These are phyloP conservation scores for Zenarchopterus dispar DNA, from an alignment of 2,797 vertebrate genomes.

Conservation along the genomic window DNA sequence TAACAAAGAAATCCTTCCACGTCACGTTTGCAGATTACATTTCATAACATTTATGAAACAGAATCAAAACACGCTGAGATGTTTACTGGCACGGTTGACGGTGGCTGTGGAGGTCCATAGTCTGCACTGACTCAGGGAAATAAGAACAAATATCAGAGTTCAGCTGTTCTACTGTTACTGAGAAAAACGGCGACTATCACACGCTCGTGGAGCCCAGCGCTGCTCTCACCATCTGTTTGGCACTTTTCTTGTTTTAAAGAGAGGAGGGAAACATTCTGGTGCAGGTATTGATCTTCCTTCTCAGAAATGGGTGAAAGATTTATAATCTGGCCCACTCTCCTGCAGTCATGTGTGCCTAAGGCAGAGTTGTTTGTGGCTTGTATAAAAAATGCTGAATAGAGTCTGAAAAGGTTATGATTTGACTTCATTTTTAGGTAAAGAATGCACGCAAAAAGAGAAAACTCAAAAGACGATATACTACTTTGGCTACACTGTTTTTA, in stretches of 20 bases:
- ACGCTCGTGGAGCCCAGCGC: conserved; percentile 6
- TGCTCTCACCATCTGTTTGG: conserved; percentile 17
- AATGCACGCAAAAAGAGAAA: no score
- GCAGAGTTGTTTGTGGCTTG: not conserved
- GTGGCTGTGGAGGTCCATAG: conserved; percentile 45
- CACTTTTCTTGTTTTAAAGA: conserved; percentile 20
- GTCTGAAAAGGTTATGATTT: not conserved
- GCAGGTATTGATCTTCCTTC: conserved; percentile 29
- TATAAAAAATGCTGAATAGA: not conserved
- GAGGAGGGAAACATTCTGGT: conserved; percentile 7
- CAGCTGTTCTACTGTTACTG: conserved; percentile 50
- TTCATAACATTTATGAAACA: conserved; percentile 23
- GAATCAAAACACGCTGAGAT: not conserved
- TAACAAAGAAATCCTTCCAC: conserved; percentile 5
- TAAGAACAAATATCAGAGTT: conserved; percentile 48
- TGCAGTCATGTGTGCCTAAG: no score
- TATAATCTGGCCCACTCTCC: conserved; percentile 5
- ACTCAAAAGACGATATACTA: no score
- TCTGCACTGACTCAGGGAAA: conserved; percentile 41
- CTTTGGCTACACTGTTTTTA: not conserved
- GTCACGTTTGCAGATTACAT: conserved; percentile 12
- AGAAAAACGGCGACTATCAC: conserved; percentile 38
- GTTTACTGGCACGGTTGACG: conserved; percentile 30
- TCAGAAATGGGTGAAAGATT: not conserved
- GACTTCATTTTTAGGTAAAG: not conserved